phyloP scores from a whole-genome alignment of 2,888 invertebrate genomes.

The Habroteleia sp. region DNA sequence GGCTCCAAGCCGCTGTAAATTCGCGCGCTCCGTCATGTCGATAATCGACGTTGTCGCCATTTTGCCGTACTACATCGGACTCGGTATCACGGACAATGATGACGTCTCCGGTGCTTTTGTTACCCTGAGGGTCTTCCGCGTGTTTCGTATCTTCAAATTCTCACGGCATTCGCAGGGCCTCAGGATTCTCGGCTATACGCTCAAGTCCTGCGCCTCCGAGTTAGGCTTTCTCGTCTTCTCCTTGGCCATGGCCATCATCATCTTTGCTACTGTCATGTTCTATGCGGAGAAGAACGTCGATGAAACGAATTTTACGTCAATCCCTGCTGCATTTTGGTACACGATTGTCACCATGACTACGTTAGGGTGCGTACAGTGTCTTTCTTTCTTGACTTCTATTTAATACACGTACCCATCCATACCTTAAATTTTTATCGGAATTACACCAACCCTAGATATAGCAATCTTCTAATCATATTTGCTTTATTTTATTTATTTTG shows the following conservation, averaged over 20 bases:
- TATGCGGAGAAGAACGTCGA: constrained; percentile 99
- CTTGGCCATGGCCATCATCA: constrained; percentile 99
- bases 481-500: no score
- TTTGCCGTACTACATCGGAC: constrained; percentile 98
- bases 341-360: constrained; percentile 99
- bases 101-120: constrained; percentile 99
- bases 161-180: constrained; percentile 99
- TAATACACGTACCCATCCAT: no score
- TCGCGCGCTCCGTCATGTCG: constrained; percentile 99
- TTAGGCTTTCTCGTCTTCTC: constrained; percentile 99
- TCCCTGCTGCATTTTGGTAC: constrained; percentile 99
- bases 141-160: constrained; percentile 99
- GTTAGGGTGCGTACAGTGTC: constrained; percentile 90
- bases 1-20: constrained; percentile 98
- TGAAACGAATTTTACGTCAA: constrained; percentile 98
- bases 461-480: no score
- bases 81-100: constrained; percentile 98
- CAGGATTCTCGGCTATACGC: constrained; percentile 98
- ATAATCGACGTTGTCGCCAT: constrained; percentile 99
- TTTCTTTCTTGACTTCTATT: not conserved
- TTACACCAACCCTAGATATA: no score
- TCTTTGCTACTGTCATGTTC: constrained; percentile 99
- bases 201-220: constrained; percentile 99
- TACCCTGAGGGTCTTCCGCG: constrained; percentile 98
- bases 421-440: no score